Conservation (phyloP, 2,113 vertebrate species). For the Redunca redunca region DNA sequence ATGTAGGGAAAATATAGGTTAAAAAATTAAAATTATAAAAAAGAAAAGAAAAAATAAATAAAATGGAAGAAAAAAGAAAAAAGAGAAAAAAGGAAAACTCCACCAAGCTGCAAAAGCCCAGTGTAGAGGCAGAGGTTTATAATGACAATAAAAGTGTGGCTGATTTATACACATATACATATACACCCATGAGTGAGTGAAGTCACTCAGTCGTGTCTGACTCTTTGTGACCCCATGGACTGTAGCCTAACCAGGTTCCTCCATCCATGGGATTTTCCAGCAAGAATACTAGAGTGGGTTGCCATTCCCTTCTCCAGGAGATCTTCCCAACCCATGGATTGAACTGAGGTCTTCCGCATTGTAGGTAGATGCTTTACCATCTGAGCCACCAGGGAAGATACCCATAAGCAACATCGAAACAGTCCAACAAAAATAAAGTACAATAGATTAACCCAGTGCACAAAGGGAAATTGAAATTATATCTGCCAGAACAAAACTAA, state of each 20-base stretch:
- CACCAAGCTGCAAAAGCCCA: neutral
- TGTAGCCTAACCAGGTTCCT: too few species aligned
- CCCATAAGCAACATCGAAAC: neutral
- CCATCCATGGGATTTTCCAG: too few species aligned
- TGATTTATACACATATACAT: neutral
- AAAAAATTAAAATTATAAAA: neutral
- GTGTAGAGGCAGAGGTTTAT: neutral
- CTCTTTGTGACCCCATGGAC: too few species aligned
- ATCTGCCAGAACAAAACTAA: neutral
- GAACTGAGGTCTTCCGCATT: too few species aligned
- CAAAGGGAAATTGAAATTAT: neutral
- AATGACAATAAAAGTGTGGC: neutral
- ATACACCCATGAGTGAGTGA: neutral
- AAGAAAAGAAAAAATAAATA: neutral
- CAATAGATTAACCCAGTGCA: neutral
- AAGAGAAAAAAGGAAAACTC: neutral
- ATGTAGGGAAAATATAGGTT: neutral
- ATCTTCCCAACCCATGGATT: too few species aligned
- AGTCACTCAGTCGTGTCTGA: rapidly evolving
- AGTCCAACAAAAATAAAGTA: neutral
- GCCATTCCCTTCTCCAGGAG: too few species aligned
- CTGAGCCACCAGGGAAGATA: too few species aligned
- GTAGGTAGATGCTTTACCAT: too few species aligned
- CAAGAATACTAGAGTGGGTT: too few species aligned
- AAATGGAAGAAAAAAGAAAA: neutral